phyloP scores from a whole-genome alignment of 2,888 invertebrate species.

The Rhyacophila evoluta region DNA sequence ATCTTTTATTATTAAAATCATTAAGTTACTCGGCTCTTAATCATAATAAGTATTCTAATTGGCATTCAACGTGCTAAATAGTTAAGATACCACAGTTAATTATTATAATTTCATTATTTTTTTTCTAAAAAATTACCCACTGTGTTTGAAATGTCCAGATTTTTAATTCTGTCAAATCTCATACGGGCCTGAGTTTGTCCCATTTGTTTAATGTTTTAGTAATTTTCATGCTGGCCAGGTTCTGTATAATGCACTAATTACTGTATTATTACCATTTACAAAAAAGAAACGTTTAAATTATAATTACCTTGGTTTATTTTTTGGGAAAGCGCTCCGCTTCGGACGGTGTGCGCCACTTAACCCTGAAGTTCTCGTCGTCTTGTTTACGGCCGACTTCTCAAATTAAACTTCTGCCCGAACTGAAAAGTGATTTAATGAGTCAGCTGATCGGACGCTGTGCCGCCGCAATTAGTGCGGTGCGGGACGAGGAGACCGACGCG shows the following conservation, averaged over 20 bases:
- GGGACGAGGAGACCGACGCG: not conserved
- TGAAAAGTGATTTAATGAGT: too few relatives aligned
- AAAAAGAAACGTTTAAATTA: not conserved
- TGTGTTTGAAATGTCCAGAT: too few relatives aligned
- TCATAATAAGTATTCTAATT: too few relatives aligned
- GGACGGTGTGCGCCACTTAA: not conserved
- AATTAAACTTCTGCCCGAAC: conserved; percentile 14
- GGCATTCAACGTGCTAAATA: too few relatives aligned
- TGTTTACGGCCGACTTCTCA: conserved; percentile 10
- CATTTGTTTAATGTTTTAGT: not conserved
- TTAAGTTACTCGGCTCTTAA: too few relatives aligned
- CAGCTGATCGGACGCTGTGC: not conserved
- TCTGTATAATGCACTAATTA: not conserved
- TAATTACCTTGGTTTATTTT: not conserved
- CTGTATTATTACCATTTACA: not conserved
- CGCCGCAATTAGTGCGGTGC: not conserved
- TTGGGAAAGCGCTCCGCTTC: not conserved
- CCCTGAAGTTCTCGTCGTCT: conserved; percentile 1
- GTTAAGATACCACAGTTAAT: too few relatives aligned
- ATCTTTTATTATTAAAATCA: too few relatives aligned
- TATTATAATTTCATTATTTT: too few relatives aligned
- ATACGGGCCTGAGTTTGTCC: too few relatives aligned
- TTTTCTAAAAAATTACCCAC: too few relatives aligned
- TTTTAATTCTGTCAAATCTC: too few relatives aligned
- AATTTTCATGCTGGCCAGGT: not conserved